Percentiles rank a stretch among this genome's conserved stretches.
These are phyloP conservation scores for Synanthedon formicaeformis DNA, from an alignment of 2,888 invertebrate species.

Conservation along the genomic window DNA sequence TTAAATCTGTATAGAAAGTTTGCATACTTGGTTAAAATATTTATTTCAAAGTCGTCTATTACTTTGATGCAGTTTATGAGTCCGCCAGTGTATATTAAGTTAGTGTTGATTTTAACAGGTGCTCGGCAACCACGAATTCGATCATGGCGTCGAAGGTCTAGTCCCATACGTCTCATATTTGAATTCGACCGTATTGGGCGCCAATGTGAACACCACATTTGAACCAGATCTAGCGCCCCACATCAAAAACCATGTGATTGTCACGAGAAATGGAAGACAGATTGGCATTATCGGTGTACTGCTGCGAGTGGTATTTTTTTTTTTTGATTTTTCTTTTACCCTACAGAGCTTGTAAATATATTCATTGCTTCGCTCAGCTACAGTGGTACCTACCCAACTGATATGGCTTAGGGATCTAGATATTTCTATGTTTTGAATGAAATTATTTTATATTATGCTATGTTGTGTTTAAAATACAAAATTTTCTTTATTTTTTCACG, in stretches of 20 bases:
- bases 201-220: conserved; percentile 78
- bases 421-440: too few relatives aligned
- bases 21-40: too few relatives aligned
- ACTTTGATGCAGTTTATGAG: too few relatives aligned
- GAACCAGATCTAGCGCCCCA: conserved; percentile 76
- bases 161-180: conserved; percentile 76
- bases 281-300: conserved; percentile 87
- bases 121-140: conserved; percentile 90
- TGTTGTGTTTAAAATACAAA: too few relatives aligned
- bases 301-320: conserved; percentile 39
- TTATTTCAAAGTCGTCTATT: too few relatives aligned
- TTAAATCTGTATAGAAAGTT: too few relatives aligned
- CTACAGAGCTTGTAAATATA: neutral
- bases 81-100: too few relatives aligned
- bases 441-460: too few relatives aligned
- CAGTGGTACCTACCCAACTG: too few relatives aligned
- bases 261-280: conserved; percentile 71
- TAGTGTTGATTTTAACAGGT: conserved; percentile 60
- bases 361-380: too few relatives aligned
- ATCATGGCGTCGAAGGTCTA: conserved; percentile 78
- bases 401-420: too few relatives aligned
- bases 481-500: too few relatives aligned
- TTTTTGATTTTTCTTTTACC: neutral
- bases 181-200: conserved; percentile 76
- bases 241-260: conserved; percentile 74